Base-by-base conservation (phyloP, 2,113 vertebrate species). In the Crotophaga sulcirostris region DNA sequence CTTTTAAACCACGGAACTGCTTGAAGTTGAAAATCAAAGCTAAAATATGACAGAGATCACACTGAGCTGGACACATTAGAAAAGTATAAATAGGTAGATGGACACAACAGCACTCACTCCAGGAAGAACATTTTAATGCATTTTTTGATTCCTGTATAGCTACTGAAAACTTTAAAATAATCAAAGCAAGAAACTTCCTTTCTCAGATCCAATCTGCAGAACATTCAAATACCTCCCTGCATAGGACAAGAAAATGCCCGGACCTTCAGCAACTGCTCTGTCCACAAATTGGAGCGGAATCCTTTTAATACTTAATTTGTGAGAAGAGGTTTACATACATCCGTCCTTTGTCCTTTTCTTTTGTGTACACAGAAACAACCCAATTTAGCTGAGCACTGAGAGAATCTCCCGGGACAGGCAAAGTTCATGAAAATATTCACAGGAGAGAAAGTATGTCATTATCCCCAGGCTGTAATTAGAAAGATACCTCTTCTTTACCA, bases 401-500 rank as follows among this genome's bases (percentile, higher is more conserved):
- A 58, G 72, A 89, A 76, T 94, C 98, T 94, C 97, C 62, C 6
- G 96, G 92, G 97, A 96, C 64, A 12, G 42, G 75, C 63, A 38
- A 91, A 84, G 74, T 78, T 95, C 96, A 96, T 96, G 83, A 90
- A 96, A 97, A 96, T 97, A 97, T 97, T 96, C 95, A 97, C 91
- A 69, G 88, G 85, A 96, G 52, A 31, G 82, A 92, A 97, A 94
- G 93, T 96, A 89, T 75, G 86, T 74, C 90, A 64, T 91, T 96
- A 89, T 94, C 85, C 63, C 38, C 72, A 47, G 69, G 82, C 91
- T 68, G 62, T 81, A 96, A 98, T 98, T 97, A 97, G 96, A 91
- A 94, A 94, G 88, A 97, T 66, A 52, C 20, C 72, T 73, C 83
- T 95, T 80, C 51, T 72, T 58, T n/a, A 77, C 83, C 97, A 98